Evolutionary conservation across 1,140 invertebrate genomes (phyloP).

Genomic region (Acromyrmex echinatior): DNA sequence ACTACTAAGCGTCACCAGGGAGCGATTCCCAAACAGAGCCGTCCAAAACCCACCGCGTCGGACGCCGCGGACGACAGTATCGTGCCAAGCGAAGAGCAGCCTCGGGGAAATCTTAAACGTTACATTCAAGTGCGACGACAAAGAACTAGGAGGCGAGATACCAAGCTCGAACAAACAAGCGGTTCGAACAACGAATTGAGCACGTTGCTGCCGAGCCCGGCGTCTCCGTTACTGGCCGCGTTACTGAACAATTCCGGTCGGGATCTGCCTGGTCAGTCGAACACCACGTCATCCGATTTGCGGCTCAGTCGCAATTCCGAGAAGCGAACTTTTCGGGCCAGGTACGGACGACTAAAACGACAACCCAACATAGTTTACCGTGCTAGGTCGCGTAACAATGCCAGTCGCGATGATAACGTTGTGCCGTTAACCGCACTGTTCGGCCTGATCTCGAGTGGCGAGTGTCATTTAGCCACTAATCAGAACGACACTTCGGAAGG

Average conservation of each 20-base stretch:
- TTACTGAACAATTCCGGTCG: conserved; percentile 88
- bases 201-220: conserved; percentile 88
- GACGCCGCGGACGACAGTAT: conserved; percentile 65
- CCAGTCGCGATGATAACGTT: conserved; percentile 77
- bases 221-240: conserved; percentile 88
- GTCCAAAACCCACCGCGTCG: conserved; percentile 73
- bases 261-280: conserved; percentile 83
- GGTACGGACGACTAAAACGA: conserved; percentile 69
- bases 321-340: conserved; percentile 54
- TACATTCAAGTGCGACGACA: conserved; percentile 86
- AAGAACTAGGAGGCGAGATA: conserved; percentile 80
- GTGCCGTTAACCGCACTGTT: conserved; percentile 78
- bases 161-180: conserved; percentile 87
- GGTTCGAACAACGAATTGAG: conserved; percentile 89
- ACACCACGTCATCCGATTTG: conserved; percentile 62
- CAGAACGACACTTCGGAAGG: conserved; percentile 96
- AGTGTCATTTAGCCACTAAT: conserved; percentile 92
- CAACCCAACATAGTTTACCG: conserved; percentile 55
- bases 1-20: conserved; percentile 88
- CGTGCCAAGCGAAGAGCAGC: conserved; percentile 48
- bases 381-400: conserved; percentile 65
- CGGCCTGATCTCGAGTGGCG: conserved; percentile 85
- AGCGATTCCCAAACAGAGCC: conserved; percentile 91
- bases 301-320: conserved; percentile 60
- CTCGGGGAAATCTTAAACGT: conserved; percentile 77